Percentiles rank a stretch among this genome's conserved stretches.
Conservation (phyloP, 53 echinoderm and acorn worm species). For the Echinometra lucunter region DNA sequence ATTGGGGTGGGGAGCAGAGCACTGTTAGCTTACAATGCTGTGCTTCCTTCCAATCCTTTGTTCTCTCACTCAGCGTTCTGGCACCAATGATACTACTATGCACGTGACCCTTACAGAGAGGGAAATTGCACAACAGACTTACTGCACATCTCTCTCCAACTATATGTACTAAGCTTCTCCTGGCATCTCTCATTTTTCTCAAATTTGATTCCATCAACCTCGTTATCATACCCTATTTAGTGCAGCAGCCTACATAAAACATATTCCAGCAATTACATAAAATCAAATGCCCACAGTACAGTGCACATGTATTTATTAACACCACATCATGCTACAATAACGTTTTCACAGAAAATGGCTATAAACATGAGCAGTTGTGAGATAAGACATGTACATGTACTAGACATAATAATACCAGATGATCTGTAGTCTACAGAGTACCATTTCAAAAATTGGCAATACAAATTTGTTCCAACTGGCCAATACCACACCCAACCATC, state of each 20-base stretch:
- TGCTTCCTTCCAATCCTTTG: no score
- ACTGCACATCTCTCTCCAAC: not conserved
- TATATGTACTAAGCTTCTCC: not conserved
- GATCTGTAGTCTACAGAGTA: not conserved
- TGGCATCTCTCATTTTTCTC: not conserved
- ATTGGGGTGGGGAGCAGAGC: no score
- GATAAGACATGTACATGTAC: not conserved
- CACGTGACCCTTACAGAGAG: no score
- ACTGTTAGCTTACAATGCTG: no score
- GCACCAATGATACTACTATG: no score
- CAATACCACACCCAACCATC: no score
- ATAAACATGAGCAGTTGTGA: not conserved
- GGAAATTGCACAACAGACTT: no score
- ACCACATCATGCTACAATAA: not conserved
- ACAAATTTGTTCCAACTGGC: not conserved
- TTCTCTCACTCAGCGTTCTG: no score
- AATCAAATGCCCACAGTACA: constrained; percentile 10
- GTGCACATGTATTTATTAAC: not conserved
- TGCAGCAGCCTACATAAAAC: not conserved
- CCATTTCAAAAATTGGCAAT: constrained; percentile 32
- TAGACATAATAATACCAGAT: not conserved
- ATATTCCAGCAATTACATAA: not conserved
- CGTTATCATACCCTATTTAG: not conserved
- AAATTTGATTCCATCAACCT: not conserved
- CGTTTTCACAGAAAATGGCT: not conserved